Evolutionary conservation across 37 sponge, comb jelly and placozoan genomes (phyloP), one percentile per base, ranked within the genome.

Genomic region (Crambe crambe): DNA sequence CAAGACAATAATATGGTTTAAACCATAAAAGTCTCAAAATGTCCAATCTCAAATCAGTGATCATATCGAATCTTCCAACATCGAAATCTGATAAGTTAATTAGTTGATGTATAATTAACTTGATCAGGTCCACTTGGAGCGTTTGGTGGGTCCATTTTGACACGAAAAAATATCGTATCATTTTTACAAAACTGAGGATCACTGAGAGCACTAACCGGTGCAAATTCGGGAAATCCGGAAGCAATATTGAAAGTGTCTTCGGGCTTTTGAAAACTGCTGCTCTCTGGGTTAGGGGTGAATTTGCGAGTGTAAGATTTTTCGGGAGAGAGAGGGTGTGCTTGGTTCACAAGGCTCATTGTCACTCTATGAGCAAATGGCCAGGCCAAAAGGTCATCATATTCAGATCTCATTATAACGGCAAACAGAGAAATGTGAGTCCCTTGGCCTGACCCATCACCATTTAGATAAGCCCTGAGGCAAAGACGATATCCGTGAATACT

Each of bases 401-500:
- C 90, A 0, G 85, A 83, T 35, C 70, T 79, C 90, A 84, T 89
- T 9, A 89, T 34, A 8, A 89, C 90, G 3, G 84, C 36, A 40
- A 89, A 84, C 26, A 89, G 62, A 0, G 90, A 89, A 0, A 89
- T 63, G 39, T 89, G 79, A 1, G 78, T 83, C 21, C 81, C 90
- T 37, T 89, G 84, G 17, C 90, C 85, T 3, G 67, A 10, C 25
- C 90, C 90, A 75, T 89, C 90, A 3, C 85, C 90, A 80, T 84
- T 63, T 18, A 89, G 70, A 47, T 89, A 89, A 0, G 70, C 74
- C 47, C 90, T 51, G 35, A 89, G 61, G 63, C 90, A 89, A 37
- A 89, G 51, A 4, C 85, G 64, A 35, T 89, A 89, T 0, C 90
- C 90, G 74, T 89, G 85, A 21, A 38, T 8, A 36, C 75, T 80